Evolutionary conservation across 2,888 invertebrate species (phyloP), one percentile per base, ranked within the genome.

Genomic region (Caenorhabditis virilis): DNA sequence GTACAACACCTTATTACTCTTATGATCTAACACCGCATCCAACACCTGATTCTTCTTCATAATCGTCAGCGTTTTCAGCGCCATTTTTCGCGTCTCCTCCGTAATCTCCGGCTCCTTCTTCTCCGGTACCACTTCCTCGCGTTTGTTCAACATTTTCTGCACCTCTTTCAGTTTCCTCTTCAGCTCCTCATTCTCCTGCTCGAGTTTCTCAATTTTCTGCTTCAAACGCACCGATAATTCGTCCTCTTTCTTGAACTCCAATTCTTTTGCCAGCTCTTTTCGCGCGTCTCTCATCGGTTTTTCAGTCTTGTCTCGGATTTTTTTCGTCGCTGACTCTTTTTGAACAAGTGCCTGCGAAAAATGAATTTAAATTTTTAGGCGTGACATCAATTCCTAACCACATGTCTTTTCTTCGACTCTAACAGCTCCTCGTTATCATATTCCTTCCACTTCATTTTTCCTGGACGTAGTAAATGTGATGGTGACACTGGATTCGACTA

Each of bases 41-140:
- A 47, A 35, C 13, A 47, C 18, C 30, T 47, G 47, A 47, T 47
- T 47, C 35, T 47, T 47, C 18, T 47, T 47, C 47, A 47, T 47
- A 5, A 47, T 47, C 16, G 35, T 16, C 30, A 47, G 18, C 20
- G 30, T 30, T 3, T 22, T 13, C 11, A 18, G 2, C 16, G 47
- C 26, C 6, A 45, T 2, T 45, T 27, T 26, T n/a, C 2, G 15
- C 20, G 13, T 23, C 6, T 45, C 27, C 15, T 45, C 43, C 27
- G 26, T 9, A n/a, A 23, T 23, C 23, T 45, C 27, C n/a, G 26
- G 26, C n/a, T 15, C 23, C 30, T n/a, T 9, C 22, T 42, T 23
- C 23, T 45, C 27, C n/a, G 26, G 26, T 25, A 3, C 23, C 30
- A 35, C 22, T 33, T n/a, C 25, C 16, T 45, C n/a, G 5, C 48